Conservation (phyloP, 2,113 vertebrate species). For the Cynopterus brachyotis region DNA sequence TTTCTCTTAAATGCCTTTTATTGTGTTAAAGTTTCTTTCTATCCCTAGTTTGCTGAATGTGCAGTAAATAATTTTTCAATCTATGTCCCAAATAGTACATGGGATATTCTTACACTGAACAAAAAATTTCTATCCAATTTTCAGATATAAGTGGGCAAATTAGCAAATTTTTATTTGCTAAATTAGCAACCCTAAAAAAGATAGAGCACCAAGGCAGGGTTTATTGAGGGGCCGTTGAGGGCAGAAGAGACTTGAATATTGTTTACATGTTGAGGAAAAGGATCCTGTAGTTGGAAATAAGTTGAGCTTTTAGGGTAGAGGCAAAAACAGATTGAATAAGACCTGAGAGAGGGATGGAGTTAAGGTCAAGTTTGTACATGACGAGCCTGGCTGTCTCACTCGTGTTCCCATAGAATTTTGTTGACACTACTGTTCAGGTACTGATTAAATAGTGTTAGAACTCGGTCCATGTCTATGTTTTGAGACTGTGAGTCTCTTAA, state of each 20-base stretch:
- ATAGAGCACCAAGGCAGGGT: neutral
- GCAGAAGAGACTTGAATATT: neutral
- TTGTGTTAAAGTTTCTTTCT: conserved; percentile 29
- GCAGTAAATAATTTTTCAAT: conserved; percentile 16
- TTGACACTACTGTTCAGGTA: neutral
- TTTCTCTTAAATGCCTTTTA: neutral
- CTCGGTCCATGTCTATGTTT: neutral
- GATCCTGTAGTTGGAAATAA: neutral
- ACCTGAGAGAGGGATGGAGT: neutral
- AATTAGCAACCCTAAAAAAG: neutral
- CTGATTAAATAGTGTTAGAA: neutral
- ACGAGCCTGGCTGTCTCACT: neutral
- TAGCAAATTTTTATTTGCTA: conserved; percentile 28
- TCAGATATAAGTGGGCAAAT: neutral
- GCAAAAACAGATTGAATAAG: neutral
- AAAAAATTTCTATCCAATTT: conserved; percentile 22
- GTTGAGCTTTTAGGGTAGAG: neutral
- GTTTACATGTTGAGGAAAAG: neutral
- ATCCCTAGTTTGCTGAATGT: neutral
- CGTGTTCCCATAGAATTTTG: neutral
- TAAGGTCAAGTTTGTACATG: neutral
- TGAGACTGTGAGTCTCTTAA: neutral
- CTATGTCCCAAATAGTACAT: neutral
- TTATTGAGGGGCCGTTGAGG: neutral
- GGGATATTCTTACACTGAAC: neutral